phyloP scores from a whole-genome alignment of 30 jellyfish, hydroid and myxozoan genomes.

The Hydractinia symbiolongicarpus region DNA sequence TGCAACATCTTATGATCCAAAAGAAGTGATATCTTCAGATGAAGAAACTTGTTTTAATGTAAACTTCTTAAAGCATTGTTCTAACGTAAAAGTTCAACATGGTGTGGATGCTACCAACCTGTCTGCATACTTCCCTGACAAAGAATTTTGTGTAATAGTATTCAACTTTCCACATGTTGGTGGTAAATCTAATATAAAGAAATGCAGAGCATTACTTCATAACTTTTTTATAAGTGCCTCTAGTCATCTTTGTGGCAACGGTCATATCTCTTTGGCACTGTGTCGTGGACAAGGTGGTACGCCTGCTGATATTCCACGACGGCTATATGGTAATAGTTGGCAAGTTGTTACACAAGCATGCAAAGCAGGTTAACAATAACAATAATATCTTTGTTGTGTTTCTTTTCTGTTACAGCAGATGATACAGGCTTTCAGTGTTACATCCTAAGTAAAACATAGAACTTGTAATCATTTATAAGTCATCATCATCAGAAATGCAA shows the following conservation, averaged over 20 bases:
- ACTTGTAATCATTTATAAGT: too few relatives aligned
- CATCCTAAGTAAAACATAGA: too few relatives aligned
- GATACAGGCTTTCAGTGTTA: too few relatives aligned
- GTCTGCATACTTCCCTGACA: slow-evolving; percentile 7
- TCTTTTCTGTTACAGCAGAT: not conserved
- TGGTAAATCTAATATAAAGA: slow-evolving; percentile 76
- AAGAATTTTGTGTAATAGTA: slow-evolving; percentile 37
- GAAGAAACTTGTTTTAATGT: slow-evolving; percentile 39
- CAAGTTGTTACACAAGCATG: slow-evolving; percentile 79
- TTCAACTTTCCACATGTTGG: slow-evolving; percentile 97
- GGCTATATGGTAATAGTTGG: slow-evolving; percentile 80
- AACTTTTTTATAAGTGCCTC: slow-evolving; percentile 54
- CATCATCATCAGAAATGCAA: too few relatives aligned
- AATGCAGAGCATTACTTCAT: slow-evolving; percentile 52
- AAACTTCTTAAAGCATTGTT: not conserved
- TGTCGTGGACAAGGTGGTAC: slow-evolving; percentile 98
- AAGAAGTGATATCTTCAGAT: slow-evolving; percentile 39
- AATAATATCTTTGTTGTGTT: not conserved
- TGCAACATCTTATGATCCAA: slow-evolving; percentile 72
- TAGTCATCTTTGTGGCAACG: slow-evolving; percentile 29
- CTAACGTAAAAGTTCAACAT: slow-evolving; percentile 48
- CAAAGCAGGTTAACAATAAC: slow-evolving; percentile 48
- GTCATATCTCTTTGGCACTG: slow-evolving; percentile 54
- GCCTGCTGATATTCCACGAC: slow-evolving; percentile 59
- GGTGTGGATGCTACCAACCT: slow-evolving; percentile 77